phyloP scores from a whole-genome alignment of 1,140 invertebrate species.

The Oncopodura yosiiana region DNA sequence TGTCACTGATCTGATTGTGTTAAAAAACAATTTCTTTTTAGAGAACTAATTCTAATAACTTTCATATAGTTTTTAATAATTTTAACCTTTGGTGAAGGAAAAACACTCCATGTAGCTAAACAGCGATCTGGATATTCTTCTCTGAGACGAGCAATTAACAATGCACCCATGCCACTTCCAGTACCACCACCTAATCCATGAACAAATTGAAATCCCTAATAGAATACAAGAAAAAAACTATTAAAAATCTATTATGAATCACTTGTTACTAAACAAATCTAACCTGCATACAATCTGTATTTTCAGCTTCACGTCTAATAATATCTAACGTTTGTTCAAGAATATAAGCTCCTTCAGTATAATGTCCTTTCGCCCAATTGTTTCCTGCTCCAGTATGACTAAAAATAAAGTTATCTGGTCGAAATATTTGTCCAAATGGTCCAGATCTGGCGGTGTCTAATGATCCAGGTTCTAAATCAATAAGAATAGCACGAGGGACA shows the following conservation, averaged over 20 bases:
- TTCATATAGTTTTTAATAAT: not conserved
- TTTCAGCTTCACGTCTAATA: conserved; percentile 4
- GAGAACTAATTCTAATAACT: not conserved
- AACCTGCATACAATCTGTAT: not conserved
- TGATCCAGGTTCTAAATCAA: conserved; percentile 53
- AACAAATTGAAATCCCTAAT: conserved; percentile 14
- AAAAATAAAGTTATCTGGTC: conserved; percentile 44
- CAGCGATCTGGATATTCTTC: conserved; percentile 85
- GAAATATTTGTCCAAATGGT: conserved; percentile 64
- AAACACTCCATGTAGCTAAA: conserved; percentile 54
- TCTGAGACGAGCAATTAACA: conserved; percentile 71
- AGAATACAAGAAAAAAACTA: too few species aligned
- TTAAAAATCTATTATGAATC: too few species aligned
- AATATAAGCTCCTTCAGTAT: conserved; percentile 1
- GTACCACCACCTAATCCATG: conserved; percentile 38
- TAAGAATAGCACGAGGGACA: conserved; percentile 50
- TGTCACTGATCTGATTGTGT: conserved; percentile 23
- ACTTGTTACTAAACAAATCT: too few species aligned
- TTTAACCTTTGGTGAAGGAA: conserved; percentile 4
- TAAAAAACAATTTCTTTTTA: not conserved
- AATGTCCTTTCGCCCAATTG: conserved; percentile 8
- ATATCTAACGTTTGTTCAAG: not conserved
- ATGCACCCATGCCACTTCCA: conserved; percentile 76
- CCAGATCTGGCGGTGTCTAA: conserved; percentile 63
- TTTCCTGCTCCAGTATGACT: conserved; percentile 2